Evolutionary conservation across 2,888 invertebrate species (phyloP), one percentile per base, ranked within the genome.

Genomic region (Aplocera efformata): DNA sequence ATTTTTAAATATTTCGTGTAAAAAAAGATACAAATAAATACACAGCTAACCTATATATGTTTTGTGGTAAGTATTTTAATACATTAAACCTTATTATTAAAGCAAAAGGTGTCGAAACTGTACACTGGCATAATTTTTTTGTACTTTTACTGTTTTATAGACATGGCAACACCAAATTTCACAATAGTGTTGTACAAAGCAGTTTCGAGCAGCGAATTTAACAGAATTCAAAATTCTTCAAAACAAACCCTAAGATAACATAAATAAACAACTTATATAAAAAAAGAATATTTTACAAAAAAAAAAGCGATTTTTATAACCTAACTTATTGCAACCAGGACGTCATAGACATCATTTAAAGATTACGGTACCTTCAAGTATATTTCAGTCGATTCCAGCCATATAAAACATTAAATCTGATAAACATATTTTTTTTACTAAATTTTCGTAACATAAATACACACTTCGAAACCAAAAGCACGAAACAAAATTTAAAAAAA

Each of bases 311-410:
- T 17, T 17, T 26, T 33, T 37, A 46, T 34, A 36, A 51, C 42
- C 48, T 55, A 60, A 47, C 57, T 80, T 84, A 84, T 84, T 83
- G 84, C 84, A 81, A 79, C 77, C 46, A 55, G 72, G 67, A 70
- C 63, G 73, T 70, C 75, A 61, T 60, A 60, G 72, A 77, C 76
- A 72, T 63, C 70, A 59, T 58, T 53, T 56, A 52, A 53, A 54
- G 47, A 50, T 65, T 63, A 61, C 54, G 53, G 51, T 50, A 37
- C 27, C 36, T 35, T 35, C 35, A 33, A 48, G 31, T 52, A 42
- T 51, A 52, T 60, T 53, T 58, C 77, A 77, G 73, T 75, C 75
- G 53, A 44, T 40, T 46, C 32, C n/a, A 35, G 44, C 21, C 24
- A 27, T 40, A 40, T 36, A 44, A 37, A 41, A 26, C 28, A 32